A percentile compares a stretch with the other conserved stretches of the same genome.
Conservation (phyloP, 1,140 invertebrate species). For the Aricia agestis region DNA sequence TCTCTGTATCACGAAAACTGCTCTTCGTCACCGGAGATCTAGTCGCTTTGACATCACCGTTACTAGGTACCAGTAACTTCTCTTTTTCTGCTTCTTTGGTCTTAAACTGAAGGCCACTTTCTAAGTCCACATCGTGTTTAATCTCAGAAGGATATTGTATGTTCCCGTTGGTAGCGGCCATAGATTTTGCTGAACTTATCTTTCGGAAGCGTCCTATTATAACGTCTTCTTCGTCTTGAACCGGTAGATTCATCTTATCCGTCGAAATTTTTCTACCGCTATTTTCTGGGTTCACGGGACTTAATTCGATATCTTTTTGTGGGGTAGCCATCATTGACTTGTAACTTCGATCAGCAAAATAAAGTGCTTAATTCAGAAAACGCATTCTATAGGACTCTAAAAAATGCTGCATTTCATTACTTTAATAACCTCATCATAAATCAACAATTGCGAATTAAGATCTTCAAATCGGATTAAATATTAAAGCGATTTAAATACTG, state of each 20-base stretch:
- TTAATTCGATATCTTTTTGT: conserved; percentile 65
- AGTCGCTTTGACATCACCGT: conserved; percentile 37
- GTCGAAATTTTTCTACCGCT: conserved; percentile 25
- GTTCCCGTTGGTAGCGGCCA: conserved; percentile 73
- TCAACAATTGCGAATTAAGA: not conserved
- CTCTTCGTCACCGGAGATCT: conserved; percentile 73
- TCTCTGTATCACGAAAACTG: conserved; percentile 79
- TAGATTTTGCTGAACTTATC: conserved; percentile 73
- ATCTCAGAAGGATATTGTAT: conserved; percentile 62
- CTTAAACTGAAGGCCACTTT: conserved; percentile 61
- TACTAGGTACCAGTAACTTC: conserved; percentile 36
- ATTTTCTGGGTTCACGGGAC: conserved; percentile 46
- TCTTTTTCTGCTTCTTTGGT: conserved; percentile 47
- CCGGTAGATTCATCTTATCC: conserved; percentile 40
- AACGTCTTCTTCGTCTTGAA: conserved; percentile 66
- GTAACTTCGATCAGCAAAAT: conserved; percentile 17
- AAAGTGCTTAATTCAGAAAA: conserved; percentile 36
- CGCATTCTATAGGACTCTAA: conserved; percentile 16
- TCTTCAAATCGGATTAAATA: not conserved
- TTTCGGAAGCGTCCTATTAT: conserved; percentile 73
- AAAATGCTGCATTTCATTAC: conserved; percentile 1
- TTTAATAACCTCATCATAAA: not conserved
- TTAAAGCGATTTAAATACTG: too few relatives aligned
- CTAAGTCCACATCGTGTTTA: conserved; percentile 52
- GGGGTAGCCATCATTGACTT: conserved; percentile 47